These are phyloP conservation scores for Plutella xylostella DNA, from an alignment of 2,888 invertebrate species.

Conservation along the genomic window DNA sequence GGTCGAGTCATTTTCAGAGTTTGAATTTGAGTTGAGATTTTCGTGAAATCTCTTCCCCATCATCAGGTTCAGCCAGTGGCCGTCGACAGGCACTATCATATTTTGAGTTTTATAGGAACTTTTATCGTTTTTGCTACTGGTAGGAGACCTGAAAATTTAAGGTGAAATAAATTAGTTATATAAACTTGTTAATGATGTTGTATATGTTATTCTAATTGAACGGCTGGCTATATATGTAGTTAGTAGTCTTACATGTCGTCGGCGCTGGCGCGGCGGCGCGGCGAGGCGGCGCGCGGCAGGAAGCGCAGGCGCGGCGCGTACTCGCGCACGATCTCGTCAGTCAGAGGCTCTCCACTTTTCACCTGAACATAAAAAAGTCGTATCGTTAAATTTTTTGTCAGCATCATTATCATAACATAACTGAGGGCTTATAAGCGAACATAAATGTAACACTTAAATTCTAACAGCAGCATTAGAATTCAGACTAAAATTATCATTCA, in stretches of 20 bases:
- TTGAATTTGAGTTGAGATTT: constrained; percentile 57
- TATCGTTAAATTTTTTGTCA: no score
- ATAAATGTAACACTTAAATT: neutral
- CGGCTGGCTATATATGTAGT: neutral
- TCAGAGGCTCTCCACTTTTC: constrained; percentile 50
- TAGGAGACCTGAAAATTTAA: constrained; percentile 57
- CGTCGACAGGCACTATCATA: constrained; percentile 68
- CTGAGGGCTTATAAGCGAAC: no score
- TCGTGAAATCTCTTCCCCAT: constrained; percentile 72
- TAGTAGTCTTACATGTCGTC: constrained; percentile 44
- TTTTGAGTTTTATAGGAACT: constrained; percentile 57
- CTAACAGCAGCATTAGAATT: neutral
- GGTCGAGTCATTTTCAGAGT: constrained; percentile 65
- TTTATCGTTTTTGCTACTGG: constrained; percentile 59
- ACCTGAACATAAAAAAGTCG: constrained; percentile 28
- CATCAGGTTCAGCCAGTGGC: constrained; percentile 72
- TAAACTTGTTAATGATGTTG: neutral
- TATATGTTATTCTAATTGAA: neutral
- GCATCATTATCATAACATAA: no score
- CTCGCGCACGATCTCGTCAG: constrained; percentile 48
- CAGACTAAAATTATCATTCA: no score
- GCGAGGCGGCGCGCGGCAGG: constrained; percentile 43
- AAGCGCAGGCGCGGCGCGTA: constrained; percentile 51
- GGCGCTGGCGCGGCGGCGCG: constrained; percentile 24
- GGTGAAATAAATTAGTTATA: constrained; percentile 13